Conservation (phyloP, 2,113 vertebrate species). For the Neolamprologus devosi region DNA sequence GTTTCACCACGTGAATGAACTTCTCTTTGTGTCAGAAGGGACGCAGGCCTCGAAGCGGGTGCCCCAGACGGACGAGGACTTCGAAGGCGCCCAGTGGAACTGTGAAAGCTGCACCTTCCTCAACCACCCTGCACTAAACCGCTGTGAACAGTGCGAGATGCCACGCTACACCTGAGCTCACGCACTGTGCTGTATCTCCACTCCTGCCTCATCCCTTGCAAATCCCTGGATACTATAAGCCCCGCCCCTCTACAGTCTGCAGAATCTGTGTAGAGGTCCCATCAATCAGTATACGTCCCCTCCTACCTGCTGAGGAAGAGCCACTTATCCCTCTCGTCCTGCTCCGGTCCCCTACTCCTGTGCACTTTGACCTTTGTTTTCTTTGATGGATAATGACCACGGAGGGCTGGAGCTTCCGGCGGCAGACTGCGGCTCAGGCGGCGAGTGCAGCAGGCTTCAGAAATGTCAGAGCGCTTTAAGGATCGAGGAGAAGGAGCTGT, state of each 20-base stretch:
- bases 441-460: neutral
- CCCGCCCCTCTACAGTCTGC: neutral
- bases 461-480: neutral
- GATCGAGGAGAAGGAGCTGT: neutral
- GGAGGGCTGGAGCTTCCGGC: neutral
- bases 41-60: constrained; percentile 65
- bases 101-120: constrained; percentile 98
- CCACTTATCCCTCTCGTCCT: constrained; percentile 24
- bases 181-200: neutral
- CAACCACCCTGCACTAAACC: constrained; percentile 96
- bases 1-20: neutral
- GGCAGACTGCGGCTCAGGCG: constrained; percentile 4
- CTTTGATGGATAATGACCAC: constrained; percentile 23
- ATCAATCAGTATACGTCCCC: constrained; percentile 48
- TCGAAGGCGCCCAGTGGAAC: constrained; percentile 96
- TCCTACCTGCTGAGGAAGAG: constrained; percentile 63
- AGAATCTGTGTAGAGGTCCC: constrained; percentile 10
- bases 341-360: constrained; percentile 27
- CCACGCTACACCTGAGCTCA: constrained; percentile 89
- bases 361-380: constrained; percentile 60
- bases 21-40: constrained; percentile 14
- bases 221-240: constrained; percentile 42
- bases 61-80: constrained; percentile 90
- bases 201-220: neutral
- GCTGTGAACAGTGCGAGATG: constrained; percentile 99